Evolutionary conservation across 2,888 invertebrate genomes (phyloP).

Genomic region (Spisula solida): DNA sequence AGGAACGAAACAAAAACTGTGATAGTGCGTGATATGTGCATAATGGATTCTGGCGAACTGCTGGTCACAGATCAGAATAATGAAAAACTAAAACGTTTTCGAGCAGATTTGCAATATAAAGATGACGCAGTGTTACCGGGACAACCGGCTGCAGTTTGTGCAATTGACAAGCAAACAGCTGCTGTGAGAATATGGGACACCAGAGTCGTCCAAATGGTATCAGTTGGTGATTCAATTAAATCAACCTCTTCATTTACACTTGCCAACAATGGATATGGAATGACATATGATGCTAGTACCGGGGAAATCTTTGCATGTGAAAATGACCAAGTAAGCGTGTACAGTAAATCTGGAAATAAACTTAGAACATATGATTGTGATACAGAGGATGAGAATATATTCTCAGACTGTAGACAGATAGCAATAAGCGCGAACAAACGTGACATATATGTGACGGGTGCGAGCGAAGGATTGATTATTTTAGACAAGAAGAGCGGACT

Average conservation of each 20-base stretch:
- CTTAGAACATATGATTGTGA: too few species aligned
- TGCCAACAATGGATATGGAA: background rate
- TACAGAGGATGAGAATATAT: too few species aligned
- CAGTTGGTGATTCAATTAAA: background rate
- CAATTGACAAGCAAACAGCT: background rate
- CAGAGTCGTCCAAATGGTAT: background rate
- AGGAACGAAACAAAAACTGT: background rate
- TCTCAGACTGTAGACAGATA: too few species aligned
- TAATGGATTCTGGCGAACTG: background rate
- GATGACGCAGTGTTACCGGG: background rate
- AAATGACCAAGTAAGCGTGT: too few species aligned
- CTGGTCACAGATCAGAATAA: background rate
- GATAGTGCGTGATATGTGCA: background rate
- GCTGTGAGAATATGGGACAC: background rate
- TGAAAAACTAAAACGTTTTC: background rate
- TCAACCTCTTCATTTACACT: background rate
- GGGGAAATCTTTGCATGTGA: background rate
- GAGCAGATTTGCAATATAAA: background rate
- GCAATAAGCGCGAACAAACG: too few species aligned
- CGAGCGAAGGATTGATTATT: too few species aligned
- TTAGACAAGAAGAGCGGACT: too few species aligned
- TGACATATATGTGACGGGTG: too few species aligned
- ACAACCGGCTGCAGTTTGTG: background rate
- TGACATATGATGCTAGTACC: background rate
- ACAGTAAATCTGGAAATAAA: too few species aligned